Conservation (phyloP, 23 tunicate genomes). For the Trididemnum nubilum region DNA sequence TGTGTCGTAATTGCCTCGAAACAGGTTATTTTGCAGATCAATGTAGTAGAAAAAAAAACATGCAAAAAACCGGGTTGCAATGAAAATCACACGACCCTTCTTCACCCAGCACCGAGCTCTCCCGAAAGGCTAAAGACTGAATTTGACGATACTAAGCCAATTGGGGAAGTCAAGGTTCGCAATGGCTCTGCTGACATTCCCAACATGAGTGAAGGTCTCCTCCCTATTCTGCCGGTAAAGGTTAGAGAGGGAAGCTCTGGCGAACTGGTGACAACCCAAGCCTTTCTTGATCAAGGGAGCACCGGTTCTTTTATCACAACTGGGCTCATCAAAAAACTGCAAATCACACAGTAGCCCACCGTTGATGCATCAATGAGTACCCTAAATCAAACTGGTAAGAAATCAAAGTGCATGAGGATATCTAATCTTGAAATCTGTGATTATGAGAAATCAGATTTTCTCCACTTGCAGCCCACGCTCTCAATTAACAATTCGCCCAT, state of each 20-base stretch:
- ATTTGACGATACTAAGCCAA: neutral
- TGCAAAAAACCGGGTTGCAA: conserved; percentile 38
- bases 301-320: conserved; percentile 22
- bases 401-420: conserved; percentile 17
- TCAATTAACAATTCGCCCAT: conserved; percentile 23
- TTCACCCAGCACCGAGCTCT: conserved; percentile 35
- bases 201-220: neutral
- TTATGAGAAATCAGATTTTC: neutral
- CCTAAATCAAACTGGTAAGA: neutral
- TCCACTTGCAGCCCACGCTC: conserved; percentile 4
- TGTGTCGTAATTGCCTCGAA: conserved; percentile 8
- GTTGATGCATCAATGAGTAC: conserved; percentile 21
- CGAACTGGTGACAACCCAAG: conserved; percentile 12
- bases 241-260: neutral
- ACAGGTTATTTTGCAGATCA: conserved; percentile 15
- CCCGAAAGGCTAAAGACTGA: neutral
- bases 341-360: conserved; percentile 4
- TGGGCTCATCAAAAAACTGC: neutral
- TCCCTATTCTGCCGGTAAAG: conserved; percentile 33
- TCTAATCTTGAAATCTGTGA: conserved; percentile 18
- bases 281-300: conserved; percentile 26
- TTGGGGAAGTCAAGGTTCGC: neutral
- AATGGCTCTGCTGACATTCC: conserved; percentile 16
- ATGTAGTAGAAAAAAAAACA: conserved; percentile 24
- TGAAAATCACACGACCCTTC: conserved; percentile 36